Evolutionary conservation across 2,113 vertebrate species (phyloP).

Genomic region (Daphoenositta chrysoptera): DNA sequence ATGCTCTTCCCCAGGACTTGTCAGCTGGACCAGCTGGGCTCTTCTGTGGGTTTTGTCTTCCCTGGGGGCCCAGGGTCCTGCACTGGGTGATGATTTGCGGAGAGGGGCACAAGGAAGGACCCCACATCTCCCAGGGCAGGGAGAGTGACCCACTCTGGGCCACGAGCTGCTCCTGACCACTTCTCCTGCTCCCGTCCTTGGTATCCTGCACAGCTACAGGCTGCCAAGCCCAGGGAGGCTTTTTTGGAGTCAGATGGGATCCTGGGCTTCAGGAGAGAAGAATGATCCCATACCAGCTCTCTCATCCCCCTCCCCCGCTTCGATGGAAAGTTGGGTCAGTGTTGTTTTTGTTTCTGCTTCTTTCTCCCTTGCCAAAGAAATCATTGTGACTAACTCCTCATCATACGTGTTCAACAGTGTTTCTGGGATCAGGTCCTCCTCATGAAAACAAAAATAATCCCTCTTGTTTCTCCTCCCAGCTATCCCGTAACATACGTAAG

Average conservation of each 20-base stretch:
- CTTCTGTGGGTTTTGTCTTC: neutral
- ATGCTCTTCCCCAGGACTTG: neutral
- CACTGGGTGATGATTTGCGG: neutral
- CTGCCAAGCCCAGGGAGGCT: neutral
- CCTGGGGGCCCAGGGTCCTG: neutral
- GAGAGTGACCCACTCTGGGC: neutral
- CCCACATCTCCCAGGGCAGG: rapidly evolving
- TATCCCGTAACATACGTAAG: conserved; percentile 14
- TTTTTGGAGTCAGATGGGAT: neutral
- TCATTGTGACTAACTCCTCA: conserved; percentile 57
- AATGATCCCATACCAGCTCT: neutral
- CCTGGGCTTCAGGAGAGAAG: neutral
- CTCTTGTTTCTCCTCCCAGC: conserved; percentile 36
- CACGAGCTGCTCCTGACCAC: rapidly evolving
- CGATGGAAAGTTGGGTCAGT: conserved; percentile 26
- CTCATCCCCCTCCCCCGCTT: neutral
- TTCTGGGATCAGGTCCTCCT: conserved; percentile 51
- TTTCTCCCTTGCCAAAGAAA: conserved; percentile 49
- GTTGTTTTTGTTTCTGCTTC: conserved; percentile 52
- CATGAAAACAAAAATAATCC: conserved; percentile 55
- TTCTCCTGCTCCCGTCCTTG: neutral
- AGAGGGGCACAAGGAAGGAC: neutral
- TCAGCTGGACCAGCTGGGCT: neutral
- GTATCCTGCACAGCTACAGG: neutral
- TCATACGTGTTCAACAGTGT: conserved; percentile 12